phyloP scores from a whole-genome alignment of 2,797 vertebrate species.

The Oreochromis mossambicus region DNA sequence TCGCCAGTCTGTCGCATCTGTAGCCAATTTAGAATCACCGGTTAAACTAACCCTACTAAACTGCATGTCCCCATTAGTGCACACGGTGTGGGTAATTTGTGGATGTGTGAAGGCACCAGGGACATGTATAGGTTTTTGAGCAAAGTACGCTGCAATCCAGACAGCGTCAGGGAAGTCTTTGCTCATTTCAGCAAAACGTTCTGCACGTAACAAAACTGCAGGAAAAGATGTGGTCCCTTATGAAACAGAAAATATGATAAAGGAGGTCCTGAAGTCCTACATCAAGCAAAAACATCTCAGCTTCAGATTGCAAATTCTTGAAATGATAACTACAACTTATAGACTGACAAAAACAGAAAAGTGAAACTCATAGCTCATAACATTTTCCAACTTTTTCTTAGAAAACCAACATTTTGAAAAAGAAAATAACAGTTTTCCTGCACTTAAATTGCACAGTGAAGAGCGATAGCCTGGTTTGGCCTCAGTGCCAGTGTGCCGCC shows the following conservation, averaged over 20 bases:
- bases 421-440: not conserved
- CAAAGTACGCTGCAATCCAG: not conserved
- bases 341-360: not conserved
- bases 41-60: not conserved
- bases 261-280: not conserved
- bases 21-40: not conserved
- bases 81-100: fast-evolving
- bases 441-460: not conserved
- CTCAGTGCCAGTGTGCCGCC: not conserved
- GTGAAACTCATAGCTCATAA: not conserved
- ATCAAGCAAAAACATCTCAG: not conserved
- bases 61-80: not conserved
- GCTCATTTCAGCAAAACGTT: fast-evolving
- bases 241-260: not conserved
- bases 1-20: not conserved
- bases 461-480: not conserved
- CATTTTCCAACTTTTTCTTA: not conserved
- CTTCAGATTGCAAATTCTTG: not conserved
- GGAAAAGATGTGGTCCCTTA: not conserved
- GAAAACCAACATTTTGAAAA: not conserved
- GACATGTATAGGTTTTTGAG: not conserved
- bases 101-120: not conserved
- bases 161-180: fast-evolving
- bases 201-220: not conserved
- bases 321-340: not conserved